Evolutionary conservation across 2,888 invertebrate genomes (phyloP), one percentile per base, ranked within the genome.

Genomic region (Abrostola triplasia): DNA sequence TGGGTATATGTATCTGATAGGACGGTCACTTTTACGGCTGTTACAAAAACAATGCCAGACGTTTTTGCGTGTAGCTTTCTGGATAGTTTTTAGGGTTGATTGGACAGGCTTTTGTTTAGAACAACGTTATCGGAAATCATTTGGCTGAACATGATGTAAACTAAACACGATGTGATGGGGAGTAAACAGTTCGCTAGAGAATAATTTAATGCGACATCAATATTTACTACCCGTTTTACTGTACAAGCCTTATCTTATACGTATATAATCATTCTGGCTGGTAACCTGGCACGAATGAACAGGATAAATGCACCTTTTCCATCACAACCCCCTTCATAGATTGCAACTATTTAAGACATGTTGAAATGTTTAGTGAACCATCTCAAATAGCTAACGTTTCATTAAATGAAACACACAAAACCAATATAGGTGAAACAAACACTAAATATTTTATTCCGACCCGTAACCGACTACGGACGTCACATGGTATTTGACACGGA

Each of bases 1-100:
- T 66, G 77, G 66, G 63, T 59, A 69, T 61, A 69, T 76, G 69
- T 76, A 74, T 70, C 75, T 69, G 68, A 76, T 79, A 62, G 66
- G 55, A 52, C 48, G 48, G 37, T 36, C 24, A 61, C 50, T 74
- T 67, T 70, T 58, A 67, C 54, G 58, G 61, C 51, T 70, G 60
- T 73, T 73, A 70, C 59, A 67, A 68, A 76, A 76, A 68, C 64
- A 67, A 75, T 59, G 64, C 64, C 62, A 11, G 47, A 36, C 36
- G 41, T 67, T 67, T 64, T 36, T 24, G 53, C 53, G 24, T 42
- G 12, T 40, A 24, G n/a, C 12, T 13, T 44, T 57, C 44, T 40
- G 8, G 24, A 24, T 44, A 38, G 13, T 40, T 69, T 64, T 49
- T 4, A 58, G 12, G 41, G 12, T 57, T 40, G 11, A 12, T 10